Conservation (phyloP, 1,140 invertebrate species). For the Steinernema khuongi region DNA sequence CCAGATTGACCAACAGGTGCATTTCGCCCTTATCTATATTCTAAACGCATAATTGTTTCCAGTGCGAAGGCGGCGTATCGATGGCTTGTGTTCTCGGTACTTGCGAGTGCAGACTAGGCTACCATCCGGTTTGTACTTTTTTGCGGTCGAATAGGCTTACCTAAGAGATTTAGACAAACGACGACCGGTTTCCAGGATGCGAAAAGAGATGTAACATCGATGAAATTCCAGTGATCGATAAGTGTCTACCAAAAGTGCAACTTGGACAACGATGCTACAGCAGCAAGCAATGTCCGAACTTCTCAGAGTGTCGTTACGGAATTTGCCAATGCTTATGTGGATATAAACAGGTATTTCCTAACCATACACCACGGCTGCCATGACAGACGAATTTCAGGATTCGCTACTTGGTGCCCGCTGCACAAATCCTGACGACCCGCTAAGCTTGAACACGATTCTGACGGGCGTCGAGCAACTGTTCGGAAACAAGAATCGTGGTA, state of each 20-base stretch:
- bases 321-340: constrained; percentile 56
- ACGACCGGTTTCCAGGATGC: constrained; percentile 57
- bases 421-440: constrained; percentile 50
- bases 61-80: constrained; percentile 57
- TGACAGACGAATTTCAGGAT: constrained; percentile 37
- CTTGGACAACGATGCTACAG: constrained; percentile 45
- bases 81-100: constrained; percentile 49
- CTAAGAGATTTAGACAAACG: constrained; percentile 45
- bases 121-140: constrained; percentile 33
- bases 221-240: constrained; percentile 50
- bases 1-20: constrained; percentile 48
- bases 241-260: constrained; percentile 43
- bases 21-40: background rate
- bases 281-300: constrained; percentile 51
- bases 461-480: constrained; percentile 45
- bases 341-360: constrained; percentile 38
- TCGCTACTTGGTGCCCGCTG: constrained; percentile 41
- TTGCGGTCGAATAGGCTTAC: background rate
- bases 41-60: background rate
- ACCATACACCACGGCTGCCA: background rate
- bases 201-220: constrained; percentile 47
- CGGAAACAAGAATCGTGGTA: constrained; percentile 29
- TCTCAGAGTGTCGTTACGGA: constrained; percentile 55
- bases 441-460: constrained; percentile 45
- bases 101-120: constrained; percentile 45